Percentiles rank a stretch among this genome's conserved stretches.
Evolutionary conservation across 2,888 invertebrate species (phyloP).

Genomic region (Chrysina gloriosa): DNA sequence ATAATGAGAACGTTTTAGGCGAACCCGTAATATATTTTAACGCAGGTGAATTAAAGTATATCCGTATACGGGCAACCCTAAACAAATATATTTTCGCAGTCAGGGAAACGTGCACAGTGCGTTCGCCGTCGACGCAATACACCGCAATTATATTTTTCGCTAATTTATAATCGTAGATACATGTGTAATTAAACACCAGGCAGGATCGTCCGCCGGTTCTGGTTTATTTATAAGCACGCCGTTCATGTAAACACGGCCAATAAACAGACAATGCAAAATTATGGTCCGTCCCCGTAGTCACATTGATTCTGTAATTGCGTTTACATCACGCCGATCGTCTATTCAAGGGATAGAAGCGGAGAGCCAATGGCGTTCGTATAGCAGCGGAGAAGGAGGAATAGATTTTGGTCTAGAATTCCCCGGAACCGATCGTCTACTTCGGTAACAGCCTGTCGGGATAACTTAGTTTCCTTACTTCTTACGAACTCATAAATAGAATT

Average conservation of each 20-base stretch:
- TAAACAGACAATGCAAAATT: constrained; percentile 51
- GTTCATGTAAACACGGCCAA: constrained; percentile 50
- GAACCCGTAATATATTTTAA: not conserved
- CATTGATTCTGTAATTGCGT: constrained; percentile 54
- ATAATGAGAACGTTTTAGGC: not conserved
- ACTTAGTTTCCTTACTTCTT: constrained; percentile 46
- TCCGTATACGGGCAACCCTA: constrained; percentile 4
- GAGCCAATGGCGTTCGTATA: constrained; percentile 25
- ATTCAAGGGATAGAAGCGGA: constrained; percentile 37
- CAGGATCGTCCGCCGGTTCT: constrained; percentile 30
- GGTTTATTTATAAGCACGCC: constrained; percentile 48
- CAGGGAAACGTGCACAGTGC: constrained; percentile 26
- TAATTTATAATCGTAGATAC: constrained; percentile 45
- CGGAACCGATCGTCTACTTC: constrained; percentile 26
- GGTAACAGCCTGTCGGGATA: constrained; percentile 41
- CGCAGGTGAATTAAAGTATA: constrained; percentile 29
- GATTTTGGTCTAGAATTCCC: constrained; percentile 34
- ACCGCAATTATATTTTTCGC: constrained; percentile 44
- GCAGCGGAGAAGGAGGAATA: constrained; percentile 6
- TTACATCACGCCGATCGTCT: constrained; percentile 51
- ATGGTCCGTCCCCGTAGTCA: constrained; percentile 51
- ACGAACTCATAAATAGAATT: constrained; percentile 51
- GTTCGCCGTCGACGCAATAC: constrained; percentile 27
- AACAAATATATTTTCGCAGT: constrained; percentile 18
- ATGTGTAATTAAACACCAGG: constrained; percentile 45